Evolutionary conservation across 2,113 vertebrate genomes (phyloP), one percentile per base, ranked within the genome.

Genomic region (Falcunculus frontatus): DNA sequence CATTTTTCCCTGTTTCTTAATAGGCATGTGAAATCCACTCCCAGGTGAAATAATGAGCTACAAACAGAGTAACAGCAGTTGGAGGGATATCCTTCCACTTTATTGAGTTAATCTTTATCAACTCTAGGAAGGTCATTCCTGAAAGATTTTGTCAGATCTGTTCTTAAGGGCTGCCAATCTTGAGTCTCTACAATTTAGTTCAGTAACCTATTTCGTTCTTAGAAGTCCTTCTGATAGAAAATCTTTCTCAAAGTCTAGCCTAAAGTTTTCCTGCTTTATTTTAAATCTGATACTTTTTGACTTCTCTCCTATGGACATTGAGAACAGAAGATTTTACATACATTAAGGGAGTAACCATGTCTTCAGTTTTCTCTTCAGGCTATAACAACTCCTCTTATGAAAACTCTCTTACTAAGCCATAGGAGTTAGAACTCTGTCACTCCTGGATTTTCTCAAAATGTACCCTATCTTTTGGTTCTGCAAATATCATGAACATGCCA

Each of bases 1-100:
- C 37, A 59, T 89, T 95, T 96, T n/a, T 1, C 30, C 57, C 41
- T 86, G 49, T 96, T 97, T 89, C 83, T 95, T 95, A 96, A 95
- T 70, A 92, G 76, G 57, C 80, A 84, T 88, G 83, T 97, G 94
- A 84, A 93, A 33, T 80, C 93, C 75, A 82, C 76, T 97, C 90
- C n/a, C 69, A 87, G 89, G 91, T 96, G 94, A 89, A 89, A 89
- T 94, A 90, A 95, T 47, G 37, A 90, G 56, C 84, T 87, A 80
- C 73, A 56, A 53, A 29, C 10, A 27, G 53, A 83, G 39, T 86
- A 81, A 74, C 18, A 90, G n/a, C n/a, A 42, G 25, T 59, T 78
- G 42, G 14, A 82, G n/a, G 1, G 4, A 17, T 87, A 91, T 70
- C 41, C 42, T 93, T 96, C 70, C 6, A 17, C 49, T 85, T 87